phyloP scores from a whole-genome alignment of 2,113 vertebrate species.

The Ammodytes marinus region DNA sequence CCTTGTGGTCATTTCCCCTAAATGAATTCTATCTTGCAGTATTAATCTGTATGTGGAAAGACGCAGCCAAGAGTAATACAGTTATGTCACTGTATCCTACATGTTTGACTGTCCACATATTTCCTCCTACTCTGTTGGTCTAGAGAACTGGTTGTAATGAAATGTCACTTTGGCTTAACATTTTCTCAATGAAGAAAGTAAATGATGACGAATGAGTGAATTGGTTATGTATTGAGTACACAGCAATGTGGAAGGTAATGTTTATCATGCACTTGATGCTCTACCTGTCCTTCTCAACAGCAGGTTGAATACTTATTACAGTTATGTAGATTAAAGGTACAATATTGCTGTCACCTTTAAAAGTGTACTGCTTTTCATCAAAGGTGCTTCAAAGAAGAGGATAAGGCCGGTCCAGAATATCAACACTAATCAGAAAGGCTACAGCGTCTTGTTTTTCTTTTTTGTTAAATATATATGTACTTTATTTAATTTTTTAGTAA shows the following conservation, averaged over 20 bases:
- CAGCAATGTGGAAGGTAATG: slow-evolving; percentile 23
- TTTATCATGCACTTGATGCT: slow-evolving; percentile 33
- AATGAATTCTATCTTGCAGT: slow-evolving; percentile 44
- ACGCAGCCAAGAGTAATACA: slow-evolving; percentile 32
- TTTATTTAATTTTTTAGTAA: slow-evolving; percentile 59
- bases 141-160: slow-evolving; percentile 20
- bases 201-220: slow-evolving; percentile 32
- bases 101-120: slow-evolving; percentile 25
- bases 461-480: not conserved
- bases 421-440: slow-evolving; percentile 35
- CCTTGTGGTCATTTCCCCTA: slow-evolving; percentile 27
- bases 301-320: slow-evolving; percentile 22
- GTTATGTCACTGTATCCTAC: slow-evolving; percentile 34
- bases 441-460: slow-evolving; percentile 21
- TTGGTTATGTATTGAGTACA: slow-evolving; percentile 25
- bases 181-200: slow-evolving; percentile 36
- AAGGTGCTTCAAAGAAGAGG: slow-evolving; percentile 27
- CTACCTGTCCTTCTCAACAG: slow-evolving; percentile 27
- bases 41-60: slow-evolving; percentile 40
- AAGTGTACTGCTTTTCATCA: slow-evolving; percentile 48
- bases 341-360: slow-evolving; percentile 31
- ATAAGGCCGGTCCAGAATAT: slow-evolving; percentile 16
- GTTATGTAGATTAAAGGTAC: slow-evolving; percentile 64
- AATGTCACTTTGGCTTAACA: slow-evolving; percentile 32
- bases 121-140: slow-evolving; percentile 40